These are phyloP conservation scores for Puntigrus tetrazona DNA, from an alignment of 2,113 vertebrate species.

Conservation along the genomic window DNA sequence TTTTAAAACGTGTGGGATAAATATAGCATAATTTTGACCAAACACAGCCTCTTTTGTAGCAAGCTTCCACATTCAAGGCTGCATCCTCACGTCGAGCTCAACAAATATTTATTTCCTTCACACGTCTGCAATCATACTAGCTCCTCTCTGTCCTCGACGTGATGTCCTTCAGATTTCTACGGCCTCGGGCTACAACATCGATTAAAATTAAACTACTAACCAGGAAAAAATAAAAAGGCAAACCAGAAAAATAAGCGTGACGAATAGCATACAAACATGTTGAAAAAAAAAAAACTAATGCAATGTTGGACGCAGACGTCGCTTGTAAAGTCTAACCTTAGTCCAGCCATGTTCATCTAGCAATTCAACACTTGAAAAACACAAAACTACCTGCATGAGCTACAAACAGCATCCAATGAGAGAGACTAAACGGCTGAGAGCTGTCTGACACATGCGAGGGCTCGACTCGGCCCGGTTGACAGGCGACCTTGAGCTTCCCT, in stretches of 20 bases:
- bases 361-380: background rate
- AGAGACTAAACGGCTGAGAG: conserved; percentile 3
- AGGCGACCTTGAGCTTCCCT: conserved; percentile 2
- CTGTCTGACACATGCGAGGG: background rate
- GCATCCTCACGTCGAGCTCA: background rate
- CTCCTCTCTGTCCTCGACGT: background rate
- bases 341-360: background rate
- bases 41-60: background rate
- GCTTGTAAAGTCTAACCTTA: background rate
- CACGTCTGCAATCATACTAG: background rate
- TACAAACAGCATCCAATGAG: background rate
- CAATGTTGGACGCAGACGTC: background rate
- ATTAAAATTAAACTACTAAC: background rate
- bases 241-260: background rate
- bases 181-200: background rate
- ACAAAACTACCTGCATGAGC: background rate
- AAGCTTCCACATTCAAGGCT: background rate
- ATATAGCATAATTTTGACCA: background rate
- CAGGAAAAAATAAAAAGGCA: background rate
- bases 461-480: background rate
- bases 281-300: background rate
- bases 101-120: background rate
- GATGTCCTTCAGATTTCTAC: background rate
- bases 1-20: background rate
- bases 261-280: background rate